Evolutionary conservation across 1,140 invertebrate species (phyloP).

Genomic region (Danaus melanippus): DNA sequence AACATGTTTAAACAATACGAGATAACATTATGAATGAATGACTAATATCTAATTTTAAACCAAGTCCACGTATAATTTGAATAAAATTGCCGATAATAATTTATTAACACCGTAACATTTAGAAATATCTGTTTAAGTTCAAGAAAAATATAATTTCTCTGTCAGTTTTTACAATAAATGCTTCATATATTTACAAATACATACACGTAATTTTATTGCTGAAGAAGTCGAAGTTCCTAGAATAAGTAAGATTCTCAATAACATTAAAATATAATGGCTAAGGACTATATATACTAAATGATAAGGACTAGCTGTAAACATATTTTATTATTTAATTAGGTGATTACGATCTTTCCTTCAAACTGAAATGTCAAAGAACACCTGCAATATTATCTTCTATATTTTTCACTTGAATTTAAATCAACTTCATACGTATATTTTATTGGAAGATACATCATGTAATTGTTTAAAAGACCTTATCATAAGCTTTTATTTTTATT

Average conservation of each 20-base stretch:
- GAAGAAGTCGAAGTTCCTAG: slow-evolving; percentile 56
- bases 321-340: slow-evolving; percentile 28
- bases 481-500: slow-evolving; percentile 13
- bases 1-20: slow-evolving; percentile 27
- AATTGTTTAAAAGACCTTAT: slow-evolving; percentile 16
- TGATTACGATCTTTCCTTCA: too few relatives aligned
- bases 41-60: slow-evolving; percentile 22
- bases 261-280: slow-evolving; percentile 53
- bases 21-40: slow-evolving; percentile 17
- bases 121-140: slow-evolving; percentile 50
- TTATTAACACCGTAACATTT: slow-evolving; percentile 39
- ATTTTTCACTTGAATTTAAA: too few relatives aligned
- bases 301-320: slow-evolving; percentile 67
- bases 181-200: slow-evolving; percentile 64
- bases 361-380: too few relatives aligned
- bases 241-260: slow-evolving; percentile 37
- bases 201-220: slow-evolving; percentile 64
- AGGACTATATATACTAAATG: slow-evolving; percentile 57
- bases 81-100: slow-evolving; percentile 27
- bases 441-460: not conserved
- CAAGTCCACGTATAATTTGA: slow-evolving; percentile 24
- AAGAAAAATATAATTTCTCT: slow-evolving; percentile 70
- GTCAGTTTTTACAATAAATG: slow-evolving; percentile 63
- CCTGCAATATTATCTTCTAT: too few relatives aligned
- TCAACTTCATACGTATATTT: too few relatives aligned